Conservation (phyloP, 2,113 vertebrate genomes). For the Tonatia bakeri region DNA sequence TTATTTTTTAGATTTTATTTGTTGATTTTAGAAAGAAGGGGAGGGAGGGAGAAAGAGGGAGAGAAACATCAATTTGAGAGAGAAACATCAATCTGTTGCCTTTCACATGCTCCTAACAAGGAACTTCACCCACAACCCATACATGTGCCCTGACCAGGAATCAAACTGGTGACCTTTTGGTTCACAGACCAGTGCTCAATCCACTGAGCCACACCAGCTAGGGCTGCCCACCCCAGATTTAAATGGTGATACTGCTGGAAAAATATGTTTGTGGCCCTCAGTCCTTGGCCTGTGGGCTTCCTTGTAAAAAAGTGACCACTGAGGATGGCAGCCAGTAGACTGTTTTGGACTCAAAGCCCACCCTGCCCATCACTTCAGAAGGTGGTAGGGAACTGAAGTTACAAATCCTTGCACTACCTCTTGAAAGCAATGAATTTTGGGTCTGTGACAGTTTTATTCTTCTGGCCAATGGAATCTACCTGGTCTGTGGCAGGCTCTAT, state of each 20-base stretch:
- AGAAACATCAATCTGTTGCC: too few species aligned
- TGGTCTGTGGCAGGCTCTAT: constrained; percentile 96
- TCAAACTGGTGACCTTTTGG: too few species aligned
- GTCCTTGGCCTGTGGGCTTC: constrained; percentile 91
- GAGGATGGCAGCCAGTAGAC: constrained; percentile 81
- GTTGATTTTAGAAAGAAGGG: too few species aligned
- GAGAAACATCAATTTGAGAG: too few species aligned
- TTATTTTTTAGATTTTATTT: too few species aligned
- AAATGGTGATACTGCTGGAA: constrained; percentile 95
- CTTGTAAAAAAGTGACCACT: constrained; percentile 86
- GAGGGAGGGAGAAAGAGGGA: too few species aligned
- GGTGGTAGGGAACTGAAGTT: constrained; percentile 90
- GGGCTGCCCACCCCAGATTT: constrained; percentile 89
- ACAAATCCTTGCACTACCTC: constrained; percentile 97
- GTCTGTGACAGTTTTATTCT: constrained; percentile 96
- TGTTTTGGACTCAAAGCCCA: constrained; percentile 81
- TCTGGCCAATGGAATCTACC: constrained; percentile 98
- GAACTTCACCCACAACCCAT: too few species aligned
- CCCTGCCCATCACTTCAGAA: constrained; percentile 86
- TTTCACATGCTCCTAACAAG: too few species aligned
- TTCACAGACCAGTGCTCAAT: too few species aligned
- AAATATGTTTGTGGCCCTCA: constrained; percentile 90
- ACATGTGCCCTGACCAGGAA: too few species aligned
- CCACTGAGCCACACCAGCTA: too few species aligned
- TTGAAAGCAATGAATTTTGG: constrained; percentile 98